Evolutionary conservation across 1,140 invertebrate genomes (phyloP).

Genomic region (Metopolophium dirhodum): DNA sequence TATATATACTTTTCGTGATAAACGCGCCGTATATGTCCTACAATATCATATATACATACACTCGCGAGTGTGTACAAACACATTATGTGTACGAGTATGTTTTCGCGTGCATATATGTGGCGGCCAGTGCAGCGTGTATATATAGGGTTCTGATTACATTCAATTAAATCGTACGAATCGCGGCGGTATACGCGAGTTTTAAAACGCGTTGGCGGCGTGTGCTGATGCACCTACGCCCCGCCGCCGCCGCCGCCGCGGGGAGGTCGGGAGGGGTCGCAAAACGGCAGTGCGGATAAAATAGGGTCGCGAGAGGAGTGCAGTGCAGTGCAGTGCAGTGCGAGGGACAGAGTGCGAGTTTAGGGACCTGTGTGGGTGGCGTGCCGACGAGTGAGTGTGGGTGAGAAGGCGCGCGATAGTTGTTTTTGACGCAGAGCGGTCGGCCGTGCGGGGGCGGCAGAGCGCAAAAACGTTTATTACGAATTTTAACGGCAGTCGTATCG

Average conservation of each 20-base stretch:
- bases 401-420: not conserved
- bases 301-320: too few species aligned
- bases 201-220: not conserved
- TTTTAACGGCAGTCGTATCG: slow-evolving; percentile 4
- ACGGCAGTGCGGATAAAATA: not conserved
- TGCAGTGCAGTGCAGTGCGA: not conserved
- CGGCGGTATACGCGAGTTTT: not conserved
- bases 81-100: not conserved
- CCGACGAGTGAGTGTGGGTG: not conserved
- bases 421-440: not conserved
- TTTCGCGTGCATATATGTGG: not conserved
- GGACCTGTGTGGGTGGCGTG: not conserved
- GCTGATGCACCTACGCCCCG: not conserved
- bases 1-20: not conserved
- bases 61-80: not conserved
- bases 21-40: not conserved
- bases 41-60: not conserved
- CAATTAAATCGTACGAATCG: slow-evolving; percentile 18
- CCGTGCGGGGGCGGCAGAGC: too few species aligned
- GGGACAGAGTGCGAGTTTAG: not conserved
- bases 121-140: not conserved
- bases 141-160: not conserved
- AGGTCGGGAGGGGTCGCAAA: not conserved
- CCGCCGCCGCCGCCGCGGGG: not conserved
- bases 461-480: slow-evolving; percentile 29